Evolutionary conservation across 2,797 vertebrate species (phyloP).

Genomic region (Tauraco hartlaubi): DNA sequence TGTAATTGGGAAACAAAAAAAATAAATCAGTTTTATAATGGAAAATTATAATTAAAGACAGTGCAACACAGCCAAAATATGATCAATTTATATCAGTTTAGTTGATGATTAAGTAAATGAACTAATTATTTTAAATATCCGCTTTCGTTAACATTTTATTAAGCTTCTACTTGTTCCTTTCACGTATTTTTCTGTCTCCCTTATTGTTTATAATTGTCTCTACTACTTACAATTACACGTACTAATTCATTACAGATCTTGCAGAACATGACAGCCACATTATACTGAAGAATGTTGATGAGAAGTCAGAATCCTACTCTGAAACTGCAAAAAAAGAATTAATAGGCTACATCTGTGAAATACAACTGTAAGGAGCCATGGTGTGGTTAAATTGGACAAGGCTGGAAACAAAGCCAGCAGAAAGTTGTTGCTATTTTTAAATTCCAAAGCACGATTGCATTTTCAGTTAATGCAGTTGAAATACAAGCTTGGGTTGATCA

Average conservation of each 20-base stretch:
- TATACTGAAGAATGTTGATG: not conserved
- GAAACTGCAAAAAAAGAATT: not conserved
- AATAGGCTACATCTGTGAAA: not conserved
- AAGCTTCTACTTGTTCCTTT: not conserved
- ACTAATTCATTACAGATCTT: not conserved
- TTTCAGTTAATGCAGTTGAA: not conserved
- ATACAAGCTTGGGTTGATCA: not conserved
- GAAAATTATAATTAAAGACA: not conserved
- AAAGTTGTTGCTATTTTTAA: not conserved
- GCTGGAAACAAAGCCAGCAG: not conserved
- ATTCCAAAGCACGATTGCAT: not conserved
- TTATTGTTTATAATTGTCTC: not conserved
- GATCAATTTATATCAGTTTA: not conserved
- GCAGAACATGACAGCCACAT: not conserved
- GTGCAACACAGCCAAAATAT: not conserved
- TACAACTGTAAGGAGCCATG: not conserved
- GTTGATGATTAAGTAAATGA: not conserved
- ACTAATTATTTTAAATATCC: not conserved
- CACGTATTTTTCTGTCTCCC: not conserved
- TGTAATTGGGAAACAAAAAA: not conserved
- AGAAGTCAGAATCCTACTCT: not conserved
- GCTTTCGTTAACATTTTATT: not conserved
- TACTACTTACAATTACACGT: not conserved
- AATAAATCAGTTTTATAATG: not conserved
- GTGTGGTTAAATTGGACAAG: not conserved